Base-by-base conservation (phyloP, 2,797 vertebrate genomes). In the Onychomys torridus region DNA sequence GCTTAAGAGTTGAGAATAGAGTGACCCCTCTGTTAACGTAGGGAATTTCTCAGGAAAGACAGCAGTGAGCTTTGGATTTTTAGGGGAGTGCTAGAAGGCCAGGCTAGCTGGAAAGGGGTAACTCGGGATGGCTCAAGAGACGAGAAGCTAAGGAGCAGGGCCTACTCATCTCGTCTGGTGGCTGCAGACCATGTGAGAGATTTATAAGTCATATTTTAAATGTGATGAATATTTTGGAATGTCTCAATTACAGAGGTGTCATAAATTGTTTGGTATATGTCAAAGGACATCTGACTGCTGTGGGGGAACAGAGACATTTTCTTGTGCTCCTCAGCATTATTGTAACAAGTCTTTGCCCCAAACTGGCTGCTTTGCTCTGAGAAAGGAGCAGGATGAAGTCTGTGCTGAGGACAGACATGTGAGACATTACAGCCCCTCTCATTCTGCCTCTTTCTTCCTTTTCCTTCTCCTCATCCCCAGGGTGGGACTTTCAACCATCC, bases 181-280 rank as follows among this genome's bases (percentile, higher is more conserved):
- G 8, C 59, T 6, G 6, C 16, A 73, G 19, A 43, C 37, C 57
- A n/a, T 19, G 17, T 79, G 13, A 40, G 59, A n/a, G 27, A 32
- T 90, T 63, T 27, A 75, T 88, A 85, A 71, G 59, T 17, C 89
- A 8, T n/a, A 40, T 67, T 95, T 90, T 77, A 71, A n/a, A 90
- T 73, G 43, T 57, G 46, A 77, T 85, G 32, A 92, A 34, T 76
- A 21, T 90, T 91, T 83, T 90, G 63, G 88, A 81, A 92, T 95
- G n/a, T 65, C 82, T 96, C 79, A 32, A 88, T 89, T 92, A 81
- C 63, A 91, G 25, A 73, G 87, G 14, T 52, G 13, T 89, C 83
- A 46, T 17, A 52, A 87, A 69, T 37, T 73, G 19, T 78, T 84
- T 84, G 61, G 37, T 83, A 21, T 11, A 67, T 78, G 59, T 65